Percentiles rank a stretch among this genome's conserved stretches.
These are phyloP conservation scores for Clanis bilineata DNA, from an alignment of 2,888 invertebrate species.

Conservation along the genomic window DNA sequence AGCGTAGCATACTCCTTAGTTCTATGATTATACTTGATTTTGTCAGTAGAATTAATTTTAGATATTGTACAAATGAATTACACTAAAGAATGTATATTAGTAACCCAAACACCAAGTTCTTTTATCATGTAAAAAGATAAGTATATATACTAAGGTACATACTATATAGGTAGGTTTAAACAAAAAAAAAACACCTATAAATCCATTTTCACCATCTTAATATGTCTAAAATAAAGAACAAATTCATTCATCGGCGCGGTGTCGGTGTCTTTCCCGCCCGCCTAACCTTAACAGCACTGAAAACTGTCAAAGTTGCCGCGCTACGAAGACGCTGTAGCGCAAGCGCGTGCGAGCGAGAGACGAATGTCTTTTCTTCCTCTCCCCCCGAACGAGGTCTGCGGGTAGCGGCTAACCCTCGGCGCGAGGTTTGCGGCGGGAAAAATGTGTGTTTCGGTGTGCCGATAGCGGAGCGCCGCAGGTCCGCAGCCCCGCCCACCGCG, in stretches of 20 bases:
- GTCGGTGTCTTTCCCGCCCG: constrained; percentile 25
- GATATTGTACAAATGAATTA: no score
- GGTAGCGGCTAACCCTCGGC: constrained; percentile 82
- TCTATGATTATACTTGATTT: no score
- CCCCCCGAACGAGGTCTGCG: constrained; percentile 76
- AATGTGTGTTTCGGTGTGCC: constrained; percentile 83
- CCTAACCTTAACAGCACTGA: constrained; percentile 34
- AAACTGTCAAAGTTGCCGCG: constrained; percentile 73
- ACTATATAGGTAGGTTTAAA: no score
- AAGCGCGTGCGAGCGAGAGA: constrained; percentile 56
- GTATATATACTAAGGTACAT: no score
- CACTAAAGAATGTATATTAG: no score
- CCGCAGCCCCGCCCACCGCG: constrained; percentile 59
- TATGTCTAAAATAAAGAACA: background rate
- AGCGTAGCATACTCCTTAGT: no score
- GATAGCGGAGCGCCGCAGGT: constrained; percentile 78
- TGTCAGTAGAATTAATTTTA: no score
- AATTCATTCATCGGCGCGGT: constrained; percentile 15
- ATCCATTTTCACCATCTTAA: no score
- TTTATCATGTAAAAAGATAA: no score
- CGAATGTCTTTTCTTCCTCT: constrained; percentile 49
- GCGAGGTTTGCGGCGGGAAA: constrained; percentile 83
- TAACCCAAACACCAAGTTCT: no score
- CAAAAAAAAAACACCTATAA: no score
- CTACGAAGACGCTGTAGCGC: constrained; percentile 45